phyloP scores from a whole-genome alignment of 2,888 invertebrate genomes.

The Drosophila quasianomalipes region DNA sequence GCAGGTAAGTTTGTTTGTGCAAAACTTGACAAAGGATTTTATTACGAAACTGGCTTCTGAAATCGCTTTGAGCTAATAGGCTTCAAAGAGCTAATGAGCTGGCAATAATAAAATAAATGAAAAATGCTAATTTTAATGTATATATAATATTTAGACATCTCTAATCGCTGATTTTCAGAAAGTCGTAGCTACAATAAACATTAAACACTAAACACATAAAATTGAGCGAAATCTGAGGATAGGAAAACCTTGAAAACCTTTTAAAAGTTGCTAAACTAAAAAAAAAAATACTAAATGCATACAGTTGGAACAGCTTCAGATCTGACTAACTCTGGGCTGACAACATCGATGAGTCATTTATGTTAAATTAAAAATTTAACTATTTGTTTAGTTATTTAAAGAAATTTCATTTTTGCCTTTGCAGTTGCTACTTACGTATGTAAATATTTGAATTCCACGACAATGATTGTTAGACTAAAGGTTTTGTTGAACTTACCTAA shows the following conservation, averaged over 20 bases:
- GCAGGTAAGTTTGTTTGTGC: conserved; percentile 24
- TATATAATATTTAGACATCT: neutral
- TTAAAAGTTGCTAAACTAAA: neutral
- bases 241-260: neutral
- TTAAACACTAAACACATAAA: neutral
- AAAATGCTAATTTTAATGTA: neutral
- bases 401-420: neutral
- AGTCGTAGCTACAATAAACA: neutral
- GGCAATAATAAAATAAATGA: conserved; percentile 7
- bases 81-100: conserved; percentile 38
- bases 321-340: conserved; percentile 25
- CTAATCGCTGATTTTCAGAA: neutral
- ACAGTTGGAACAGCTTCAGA: neutral
- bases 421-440: conserved; percentile 33
- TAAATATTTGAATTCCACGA: neutral
- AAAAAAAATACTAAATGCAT: conserved; percentile 7
- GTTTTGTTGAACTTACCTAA: conserved; percentile 54
- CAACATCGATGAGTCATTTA: conserved; percentile 38
- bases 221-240: neutral
- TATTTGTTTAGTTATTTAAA: neutral
- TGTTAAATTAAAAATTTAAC: conserved; percentile 12
- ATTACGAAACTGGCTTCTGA: conserved; percentile 35
- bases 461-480: neutral
- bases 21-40: conserved; percentile 49
- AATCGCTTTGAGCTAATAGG: conserved; percentile 48